Evolutionary conservation across 2,888 invertebrate species (phyloP).

Genomic region (Pterobdella sp.): DNA sequence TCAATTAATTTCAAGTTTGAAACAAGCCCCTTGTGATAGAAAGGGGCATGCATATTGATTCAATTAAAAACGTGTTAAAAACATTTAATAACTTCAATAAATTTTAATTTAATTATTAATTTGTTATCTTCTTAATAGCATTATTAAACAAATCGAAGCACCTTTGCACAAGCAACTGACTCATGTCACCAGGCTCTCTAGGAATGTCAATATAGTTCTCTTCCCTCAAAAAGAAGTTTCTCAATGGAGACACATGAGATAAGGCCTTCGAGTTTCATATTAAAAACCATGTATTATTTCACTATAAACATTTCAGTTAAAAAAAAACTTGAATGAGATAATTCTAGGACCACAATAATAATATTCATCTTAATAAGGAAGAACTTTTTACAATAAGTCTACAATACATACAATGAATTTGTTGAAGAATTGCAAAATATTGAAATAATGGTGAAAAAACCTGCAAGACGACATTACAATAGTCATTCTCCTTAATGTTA

Average conservation of each 20-base stretch:
- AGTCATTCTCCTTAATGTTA: slow-evolving; percentile 99
- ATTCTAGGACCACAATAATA: background rate
- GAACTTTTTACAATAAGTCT: no score
- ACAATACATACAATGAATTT: background rate
- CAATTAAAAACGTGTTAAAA: no score
- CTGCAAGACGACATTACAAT: slow-evolving; percentile 95
- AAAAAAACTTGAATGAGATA: background rate
- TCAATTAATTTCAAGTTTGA: no score
- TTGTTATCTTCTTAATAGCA: slow-evolving; percentile 46
- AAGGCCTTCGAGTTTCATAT: slow-evolving; percentile 62
- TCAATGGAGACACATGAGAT: slow-evolving; percentile 83
- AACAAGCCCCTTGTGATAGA: no score
- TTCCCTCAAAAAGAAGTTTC: slow-evolving; percentile 89
- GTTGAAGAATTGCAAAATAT: background rate
- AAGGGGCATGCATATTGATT: no score
- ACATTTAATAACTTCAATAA: no score
- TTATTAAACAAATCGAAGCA: background rate
- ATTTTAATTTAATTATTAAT: no score
- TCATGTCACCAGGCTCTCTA: slow-evolving; percentile 88
- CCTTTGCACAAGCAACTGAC: slow-evolving; percentile 68
- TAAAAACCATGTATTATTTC: background rate
- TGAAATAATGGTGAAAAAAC: slow-evolving; percentile 52
- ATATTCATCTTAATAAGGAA: no score
- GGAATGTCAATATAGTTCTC: slow-evolving; percentile 75
- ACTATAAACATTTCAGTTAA: background rate